A percentile compares a stretch with the other conserved stretches of the same genome.
Conservation (phyloP, 2,888 invertebrate genomes). For the Cerastoderma edule region DNA sequence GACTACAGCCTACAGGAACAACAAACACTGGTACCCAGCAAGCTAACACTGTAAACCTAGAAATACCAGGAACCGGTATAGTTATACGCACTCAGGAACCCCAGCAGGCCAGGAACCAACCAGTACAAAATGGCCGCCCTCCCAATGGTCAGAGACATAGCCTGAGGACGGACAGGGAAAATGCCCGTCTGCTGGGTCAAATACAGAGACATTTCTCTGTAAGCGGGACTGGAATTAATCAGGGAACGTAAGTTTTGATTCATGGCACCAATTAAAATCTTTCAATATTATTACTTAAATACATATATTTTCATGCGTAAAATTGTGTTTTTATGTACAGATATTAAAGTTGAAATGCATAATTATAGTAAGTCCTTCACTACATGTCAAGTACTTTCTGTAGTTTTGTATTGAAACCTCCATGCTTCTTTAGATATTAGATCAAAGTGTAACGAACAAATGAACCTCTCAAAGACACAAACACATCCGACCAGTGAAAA, state of each 20-base stretch:
- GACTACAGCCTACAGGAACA: constrained; percentile 18
- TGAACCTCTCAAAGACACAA: too few species aligned
- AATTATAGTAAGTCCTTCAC: too few species aligned
- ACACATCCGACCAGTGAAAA: too few species aligned
- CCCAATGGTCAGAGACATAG: constrained; percentile 42
- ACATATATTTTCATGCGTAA: too few species aligned
- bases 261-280: too few species aligned
- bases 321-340: too few species aligned
- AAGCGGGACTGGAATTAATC: constrained; percentile 39
- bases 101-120: constrained; percentile 26
- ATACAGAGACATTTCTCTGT: constrained; percentile 58
- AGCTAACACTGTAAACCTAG: constrained; percentile 47
- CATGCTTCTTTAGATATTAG: too few species aligned
- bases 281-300: too few species aligned
- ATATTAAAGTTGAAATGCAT: too few species aligned
- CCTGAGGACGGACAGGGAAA: constrained; percentile 52
- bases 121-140: constrained; percentile 37
- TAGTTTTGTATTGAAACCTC: too few species aligned
- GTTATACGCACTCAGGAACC: constrained; percentile 45
- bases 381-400: too few species aligned
- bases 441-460: too few species aligned
- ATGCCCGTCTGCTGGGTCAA: constrained; percentile 39
- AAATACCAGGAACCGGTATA: constrained; percentile 71
- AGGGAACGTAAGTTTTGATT: constrained; percentile 5
- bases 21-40: constrained; percentile 32